Evolutionary conservation across 2,113 vertebrate genomes (phyloP).

Genomic region (Brachypteracias leptosomus): DNA sequence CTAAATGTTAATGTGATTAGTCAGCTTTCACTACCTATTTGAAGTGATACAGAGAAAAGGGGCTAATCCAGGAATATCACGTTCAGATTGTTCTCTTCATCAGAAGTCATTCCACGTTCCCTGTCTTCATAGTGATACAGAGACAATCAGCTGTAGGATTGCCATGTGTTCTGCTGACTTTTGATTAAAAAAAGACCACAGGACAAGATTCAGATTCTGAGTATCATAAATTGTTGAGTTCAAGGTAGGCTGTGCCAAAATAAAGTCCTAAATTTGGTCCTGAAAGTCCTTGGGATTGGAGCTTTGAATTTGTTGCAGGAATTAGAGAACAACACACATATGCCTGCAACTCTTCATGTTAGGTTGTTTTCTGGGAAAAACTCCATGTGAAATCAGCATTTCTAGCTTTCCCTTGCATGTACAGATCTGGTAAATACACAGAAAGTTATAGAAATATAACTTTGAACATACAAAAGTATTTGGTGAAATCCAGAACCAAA

Average conservation of each 20-base stretch:
- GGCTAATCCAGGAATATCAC: not conserved
- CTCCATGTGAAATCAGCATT: not conserved
- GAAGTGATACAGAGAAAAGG: not conserved
- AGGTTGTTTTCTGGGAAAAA: not conserved
- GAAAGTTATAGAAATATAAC: not conserved
- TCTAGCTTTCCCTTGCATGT: not conserved
- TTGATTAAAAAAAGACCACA: not conserved
- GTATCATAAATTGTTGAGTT: not conserved
- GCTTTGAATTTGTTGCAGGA: not conserved
- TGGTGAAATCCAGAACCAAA: not conserved
- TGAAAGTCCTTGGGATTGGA: not conserved
- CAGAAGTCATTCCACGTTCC: not conserved
- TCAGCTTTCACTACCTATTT: conserved; percentile 5
- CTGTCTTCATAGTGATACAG: not conserved
- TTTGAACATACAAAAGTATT: not conserved
- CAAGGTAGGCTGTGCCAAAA: no score
- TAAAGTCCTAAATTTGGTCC: not conserved
- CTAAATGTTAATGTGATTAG: not conserved
- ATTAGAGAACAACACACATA: not conserved
- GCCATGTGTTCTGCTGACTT: not conserved
- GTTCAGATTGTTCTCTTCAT: not conserved
- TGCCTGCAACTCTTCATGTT: not conserved
- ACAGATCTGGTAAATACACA: not conserved
- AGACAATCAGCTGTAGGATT: not conserved
- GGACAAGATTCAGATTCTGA: not conserved